These are phyloP conservation scores for Aplysia californica DNA, from an alignment of 1,140 invertebrate genomes.

Conservation along the genomic window DNA sequence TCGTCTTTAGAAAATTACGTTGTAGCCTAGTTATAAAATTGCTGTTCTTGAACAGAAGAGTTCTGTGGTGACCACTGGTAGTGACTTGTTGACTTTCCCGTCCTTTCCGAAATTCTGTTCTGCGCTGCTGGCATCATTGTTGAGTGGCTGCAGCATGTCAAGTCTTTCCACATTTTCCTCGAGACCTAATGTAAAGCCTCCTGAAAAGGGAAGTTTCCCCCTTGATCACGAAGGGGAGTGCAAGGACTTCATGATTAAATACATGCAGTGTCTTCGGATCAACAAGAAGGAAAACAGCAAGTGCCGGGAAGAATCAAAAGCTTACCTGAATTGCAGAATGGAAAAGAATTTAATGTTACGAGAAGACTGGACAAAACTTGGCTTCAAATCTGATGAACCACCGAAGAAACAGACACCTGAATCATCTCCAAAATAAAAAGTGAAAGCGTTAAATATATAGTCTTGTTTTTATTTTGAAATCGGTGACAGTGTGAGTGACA, in stretches of 20 bases:
- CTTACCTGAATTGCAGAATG: conserved; percentile 94
- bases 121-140: no score
- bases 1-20: no score
- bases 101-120: no score
- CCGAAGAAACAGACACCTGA: background rate
- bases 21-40: no score
- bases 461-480: background rate
- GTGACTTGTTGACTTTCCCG: no score
- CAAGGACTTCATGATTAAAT: conserved; percentile 87
- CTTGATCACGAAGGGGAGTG: conserved; percentile 72
- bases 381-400: conserved; percentile 67
- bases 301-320: conserved; percentile 82
- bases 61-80: no score
- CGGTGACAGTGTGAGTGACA: background rate
- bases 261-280: conserved; percentile 86
- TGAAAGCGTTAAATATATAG: background rate
- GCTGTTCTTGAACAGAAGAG: no score
- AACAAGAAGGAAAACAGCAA: conserved; percentile 80
- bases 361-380: conserved; percentile 90
- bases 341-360: conserved; percentile 90
- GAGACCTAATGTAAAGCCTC: conserved; percentile 32
- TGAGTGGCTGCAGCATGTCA: conserved; percentile 15
- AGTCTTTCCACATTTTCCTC: conserved; percentile 27
- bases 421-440: no score
- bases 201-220: conserved; percentile 36